These are phyloP conservation scores for Listrodromus nycthemerus DNA, from an alignment of 2,888 invertebrate genomes.

Conservation along the genomic window DNA sequence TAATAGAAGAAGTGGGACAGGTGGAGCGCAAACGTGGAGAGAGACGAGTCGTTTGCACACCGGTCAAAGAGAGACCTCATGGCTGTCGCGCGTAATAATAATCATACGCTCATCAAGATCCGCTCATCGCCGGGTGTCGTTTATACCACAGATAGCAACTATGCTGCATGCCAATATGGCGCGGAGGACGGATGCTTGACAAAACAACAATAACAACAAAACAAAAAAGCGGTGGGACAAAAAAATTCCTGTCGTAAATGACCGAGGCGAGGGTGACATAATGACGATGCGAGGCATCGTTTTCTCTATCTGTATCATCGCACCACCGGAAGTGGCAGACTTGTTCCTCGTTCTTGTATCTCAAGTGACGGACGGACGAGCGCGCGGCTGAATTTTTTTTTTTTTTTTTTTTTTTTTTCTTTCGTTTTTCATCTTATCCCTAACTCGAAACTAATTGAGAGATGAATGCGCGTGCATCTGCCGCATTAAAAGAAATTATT, in stretches of 20 bases:
- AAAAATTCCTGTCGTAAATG: constrained; percentile 39
- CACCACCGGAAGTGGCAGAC: constrained; percentile 64
- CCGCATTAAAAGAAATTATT: not conserved
- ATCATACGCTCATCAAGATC: constrained; percentile 57
- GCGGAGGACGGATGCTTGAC: constrained; percentile 64
- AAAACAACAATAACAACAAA: constrained; percentile 40
- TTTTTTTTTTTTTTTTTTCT: too few species aligned
- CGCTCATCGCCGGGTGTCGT: constrained; percentile 33
- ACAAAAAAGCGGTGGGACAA: constrained; percentile 23
- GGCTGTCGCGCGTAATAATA: constrained; percentile 22
- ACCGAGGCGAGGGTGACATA: constrained; percentile 75
- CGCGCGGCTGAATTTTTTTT: not conserved
- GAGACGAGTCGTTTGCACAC: constrained; percentile 20
- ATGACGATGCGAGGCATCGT: constrained; percentile 72
- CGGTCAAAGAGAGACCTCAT: constrained; percentile 15
- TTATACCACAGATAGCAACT: constrained; percentile 1
- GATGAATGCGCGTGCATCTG: not conserved
- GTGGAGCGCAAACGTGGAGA: not conserved
- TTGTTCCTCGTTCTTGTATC: constrained; percentile 25
- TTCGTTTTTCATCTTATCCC: not conserved
- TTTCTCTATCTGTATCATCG: constrained; percentile 31
- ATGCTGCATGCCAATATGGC: constrained; percentile 8
- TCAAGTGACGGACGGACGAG: not conserved
- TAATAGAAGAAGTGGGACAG: not conserved
- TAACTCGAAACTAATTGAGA: constrained; percentile 21